phyloP scores from a whole-genome alignment of 2,113 vertebrate species.

The Procapra przewalskii region DNA sequence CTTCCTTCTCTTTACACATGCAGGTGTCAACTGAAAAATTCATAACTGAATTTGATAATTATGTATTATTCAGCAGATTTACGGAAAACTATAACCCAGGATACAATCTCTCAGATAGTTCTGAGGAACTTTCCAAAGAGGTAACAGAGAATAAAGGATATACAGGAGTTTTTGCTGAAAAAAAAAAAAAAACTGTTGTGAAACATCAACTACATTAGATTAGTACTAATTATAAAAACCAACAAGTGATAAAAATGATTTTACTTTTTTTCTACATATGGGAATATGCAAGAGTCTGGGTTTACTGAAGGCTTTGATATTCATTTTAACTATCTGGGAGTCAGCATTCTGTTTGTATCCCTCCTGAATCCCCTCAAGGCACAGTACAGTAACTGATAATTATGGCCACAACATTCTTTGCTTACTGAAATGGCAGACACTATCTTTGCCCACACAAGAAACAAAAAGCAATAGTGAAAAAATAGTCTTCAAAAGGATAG shows the following conservation, averaged over 20 bases:
- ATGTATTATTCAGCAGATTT: neutral
- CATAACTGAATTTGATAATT: neutral
- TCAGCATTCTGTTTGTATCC: neutral
- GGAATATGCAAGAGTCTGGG: neutral
- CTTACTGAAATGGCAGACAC: no score
- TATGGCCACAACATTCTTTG: neutral
- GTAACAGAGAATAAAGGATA: neutral
- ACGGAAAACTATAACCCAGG: neutral
- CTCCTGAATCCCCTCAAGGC: neutral
- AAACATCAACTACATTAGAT: neutral
- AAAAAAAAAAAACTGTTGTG: neutral
- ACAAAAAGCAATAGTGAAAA: neutral
- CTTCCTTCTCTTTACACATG: constrained; percentile 10
- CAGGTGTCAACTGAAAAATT: neutral
- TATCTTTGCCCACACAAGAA: neutral
- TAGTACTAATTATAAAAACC: neutral
- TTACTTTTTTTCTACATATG: neutral
- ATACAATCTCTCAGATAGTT: neutral
- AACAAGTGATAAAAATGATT: neutral
- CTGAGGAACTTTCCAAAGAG: neutral
- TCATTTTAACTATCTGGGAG: neutral
- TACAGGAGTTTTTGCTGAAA: neutral
- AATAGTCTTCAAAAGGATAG: neutral
- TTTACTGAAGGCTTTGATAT: neutral
- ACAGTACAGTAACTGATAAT: neutral